Base-by-base conservation (phyloP, 2,888 invertebrate species). In the Tiphia femorata region DNA sequence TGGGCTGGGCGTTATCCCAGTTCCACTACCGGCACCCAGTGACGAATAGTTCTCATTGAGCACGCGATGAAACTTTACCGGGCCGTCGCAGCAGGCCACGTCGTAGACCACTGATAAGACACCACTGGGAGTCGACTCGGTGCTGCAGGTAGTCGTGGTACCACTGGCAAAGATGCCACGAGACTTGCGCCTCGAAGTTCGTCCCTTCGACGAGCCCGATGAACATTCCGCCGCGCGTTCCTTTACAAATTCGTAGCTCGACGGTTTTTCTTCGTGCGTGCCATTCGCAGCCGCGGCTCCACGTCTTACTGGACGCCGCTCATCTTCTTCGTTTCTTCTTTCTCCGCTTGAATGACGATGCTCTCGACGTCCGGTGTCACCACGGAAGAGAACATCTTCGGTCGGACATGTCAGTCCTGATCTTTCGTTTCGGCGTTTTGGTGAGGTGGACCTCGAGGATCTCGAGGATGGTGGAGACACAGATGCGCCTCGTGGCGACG, bases 61-160 rank as follows among this genome's bases (percentile, higher is more conserved):
- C 2, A 96, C 94, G 1, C 95, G 87, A 72, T 93, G 93, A 84
- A 96, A 93, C 20, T 92, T 87, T 0, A 96, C 95, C 0, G 96
- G 96, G 0, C 96, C 96, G 82, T 96, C 96, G 83, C 96, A 96
- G 62, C 92, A 94, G 0, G 95, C 96, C n/a, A 95, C 88, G 82
- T 96, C 95, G 58, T 94, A 85, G 1, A 95, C 90, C 0, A 92
- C 89, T 1, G 71, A 69, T 1, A 67, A 19, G 17, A 70, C 50
- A 1, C 66, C 67, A 16, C 62, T 54, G n/a, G 62, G 33, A n/a
- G 33, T 14, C 10, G 33, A n/a, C 14, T 3, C 6, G 33, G 4
- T n/a, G 33, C 14, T 14, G 12, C 14, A 14, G 8, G 33, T 25
- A 25, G 25, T n/a, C 33, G 12, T 33, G n/a, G n/a, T n/a, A n/a